Percentiles rank a stretch among this genome's conserved stretches.
These are phyloP conservation scores for Venustoraphidia nigricollis DNA, from an alignment of 2,888 invertebrate species.

Conservation along the genomic window DNA sequence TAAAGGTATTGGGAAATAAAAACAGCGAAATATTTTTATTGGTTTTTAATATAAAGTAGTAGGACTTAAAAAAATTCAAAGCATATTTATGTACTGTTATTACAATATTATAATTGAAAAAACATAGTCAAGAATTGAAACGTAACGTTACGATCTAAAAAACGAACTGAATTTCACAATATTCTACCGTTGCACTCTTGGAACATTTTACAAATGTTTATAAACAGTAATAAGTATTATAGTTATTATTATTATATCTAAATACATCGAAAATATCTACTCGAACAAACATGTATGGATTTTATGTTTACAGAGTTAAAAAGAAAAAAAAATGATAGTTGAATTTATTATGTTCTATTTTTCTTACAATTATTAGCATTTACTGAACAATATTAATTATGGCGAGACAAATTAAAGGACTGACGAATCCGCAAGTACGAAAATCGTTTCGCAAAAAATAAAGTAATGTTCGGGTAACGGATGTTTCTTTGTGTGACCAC, in stretches of 20 bases:
- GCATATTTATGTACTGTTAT: constrained; percentile 17
- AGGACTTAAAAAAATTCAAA: constrained; percentile 17
- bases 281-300: too few species aligned
- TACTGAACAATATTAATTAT: not conserved
- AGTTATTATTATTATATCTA: constrained; percentile 8
- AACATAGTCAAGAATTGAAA: too few species aligned
- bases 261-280: not conserved
- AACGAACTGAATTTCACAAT: constrained; percentile 9
- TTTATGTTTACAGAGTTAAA: too few species aligned
- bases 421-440: not conserved
- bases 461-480: constrained; percentile 12
- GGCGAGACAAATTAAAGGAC: not conserved
- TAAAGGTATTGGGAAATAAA: not conserved
- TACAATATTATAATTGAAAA: constrained; percentile 3
- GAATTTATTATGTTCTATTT: too few species aligned
- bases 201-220: constrained; percentile 15
- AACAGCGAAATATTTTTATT: constrained; percentile 1
- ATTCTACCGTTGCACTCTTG: constrained; percentile 13
- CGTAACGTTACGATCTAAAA: too few species aligned
- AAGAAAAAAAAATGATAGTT: too few species aligned
- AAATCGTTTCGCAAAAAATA: not conserved
- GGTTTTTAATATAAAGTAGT: constrained; percentile 1
- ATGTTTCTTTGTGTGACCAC: constrained; percentile 7
- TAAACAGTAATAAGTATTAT: constrained; percentile 9
- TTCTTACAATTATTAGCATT: not conserved